Evolutionary conservation across 2,113 vertebrate genomes (phyloP).

Genomic region (Notechis scutatus): DNA sequence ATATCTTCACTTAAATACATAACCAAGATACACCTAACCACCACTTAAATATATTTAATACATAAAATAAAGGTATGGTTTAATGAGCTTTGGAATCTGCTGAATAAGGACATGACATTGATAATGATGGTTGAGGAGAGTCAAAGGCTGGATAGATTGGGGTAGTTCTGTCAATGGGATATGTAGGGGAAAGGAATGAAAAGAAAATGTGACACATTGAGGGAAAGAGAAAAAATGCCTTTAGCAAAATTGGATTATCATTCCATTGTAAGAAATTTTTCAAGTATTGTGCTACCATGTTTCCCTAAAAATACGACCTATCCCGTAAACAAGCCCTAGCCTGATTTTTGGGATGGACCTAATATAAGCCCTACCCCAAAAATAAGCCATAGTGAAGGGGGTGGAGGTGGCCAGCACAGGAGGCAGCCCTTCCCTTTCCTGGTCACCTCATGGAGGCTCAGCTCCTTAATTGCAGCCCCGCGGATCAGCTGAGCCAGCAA

Average conservation of each 20-base stretch:
- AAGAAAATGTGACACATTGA: not conserved
- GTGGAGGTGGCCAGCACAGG: too few species aligned
- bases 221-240: not conserved
- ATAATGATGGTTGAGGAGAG: not conserved
- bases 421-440: too few species aligned
- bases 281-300: not conserved
- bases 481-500: too few species aligned
- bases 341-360: too few species aligned
- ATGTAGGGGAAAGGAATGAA: not conserved
- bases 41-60: not conserved
- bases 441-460: too few species aligned
- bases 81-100: not conserved
- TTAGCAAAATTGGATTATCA: not conserved
- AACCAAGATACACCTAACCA: not conserved
- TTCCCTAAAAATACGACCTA: too few species aligned
- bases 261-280: not conserved
- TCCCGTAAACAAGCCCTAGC: too few species aligned
- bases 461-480: too few species aligned
- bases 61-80: not conserved
- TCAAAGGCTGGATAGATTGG: not conserved
- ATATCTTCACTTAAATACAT: not conserved
- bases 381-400: too few species aligned
- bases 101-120: not conserved
- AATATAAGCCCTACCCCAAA: too few species aligned
- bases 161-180: not conserved